phyloP scores from a whole-genome alignment of 2,113 vertebrate genomes.

The Castor canadensis region DNA sequence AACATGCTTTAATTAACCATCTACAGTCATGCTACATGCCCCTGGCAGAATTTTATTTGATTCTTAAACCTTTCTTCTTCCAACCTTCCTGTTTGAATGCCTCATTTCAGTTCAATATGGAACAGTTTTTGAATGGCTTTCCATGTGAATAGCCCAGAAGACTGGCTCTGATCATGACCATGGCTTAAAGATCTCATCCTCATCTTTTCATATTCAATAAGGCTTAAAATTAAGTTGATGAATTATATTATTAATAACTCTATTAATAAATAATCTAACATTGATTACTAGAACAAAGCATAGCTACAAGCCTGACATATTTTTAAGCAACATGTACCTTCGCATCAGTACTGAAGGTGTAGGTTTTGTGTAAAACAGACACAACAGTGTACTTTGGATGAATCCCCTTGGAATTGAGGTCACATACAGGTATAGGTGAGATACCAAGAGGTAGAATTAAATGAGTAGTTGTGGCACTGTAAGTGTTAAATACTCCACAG shows the following conservation, averaged over 20 bases:
- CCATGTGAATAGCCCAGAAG: not conserved
- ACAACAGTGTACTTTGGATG: not conserved
- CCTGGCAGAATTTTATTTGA: not conserved
- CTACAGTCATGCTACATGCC: not conserved
- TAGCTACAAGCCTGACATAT: not conserved
- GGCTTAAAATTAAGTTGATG: not conserved
- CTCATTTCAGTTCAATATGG: not conserved
- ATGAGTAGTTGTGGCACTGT: not conserved
- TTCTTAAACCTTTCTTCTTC: not conserved
- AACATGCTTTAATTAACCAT: not conserved
- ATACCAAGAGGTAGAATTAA: not conserved
- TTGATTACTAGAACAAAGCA: not conserved
- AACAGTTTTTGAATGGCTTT: not conserved
- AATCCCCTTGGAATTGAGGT: not conserved
- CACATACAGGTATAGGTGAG: not conserved
- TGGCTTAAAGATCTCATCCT: not conserved
- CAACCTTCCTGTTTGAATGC: too few relatives aligned
- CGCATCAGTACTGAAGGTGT: not conserved
- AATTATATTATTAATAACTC: not conserved
- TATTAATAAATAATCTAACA: not conserved
- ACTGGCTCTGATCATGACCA: not conserved
- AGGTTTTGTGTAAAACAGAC: not conserved
- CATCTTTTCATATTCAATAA: not conserved
- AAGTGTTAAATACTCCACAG: not conserved
- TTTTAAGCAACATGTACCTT: not conserved